Conservation (phyloP, 2,888 invertebrate genomes). For the Agriotes lineatus region DNA sequence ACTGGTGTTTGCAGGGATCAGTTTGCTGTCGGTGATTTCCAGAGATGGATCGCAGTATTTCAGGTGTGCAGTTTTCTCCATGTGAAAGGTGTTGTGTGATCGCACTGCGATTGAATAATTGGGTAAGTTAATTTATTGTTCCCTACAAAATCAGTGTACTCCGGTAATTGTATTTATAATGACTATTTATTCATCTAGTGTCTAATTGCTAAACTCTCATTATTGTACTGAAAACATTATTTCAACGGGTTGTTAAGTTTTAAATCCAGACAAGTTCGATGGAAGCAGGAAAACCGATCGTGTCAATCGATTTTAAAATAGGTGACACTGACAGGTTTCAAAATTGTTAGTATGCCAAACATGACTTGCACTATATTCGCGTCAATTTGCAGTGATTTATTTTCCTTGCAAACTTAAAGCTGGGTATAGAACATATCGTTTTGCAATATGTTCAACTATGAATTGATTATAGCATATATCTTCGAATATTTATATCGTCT, state of each 20-base stretch:
- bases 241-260: too few relatives aligned
- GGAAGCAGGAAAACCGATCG: background rate
- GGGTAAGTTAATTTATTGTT: too few relatives aligned
- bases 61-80: slow-evolving; percentile 25
- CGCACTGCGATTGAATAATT: too few relatives aligned
- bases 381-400: slow-evolving; percentile 17
- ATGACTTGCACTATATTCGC: slow-evolving; percentile 13
- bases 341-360: slow-evolving; percentile 12
- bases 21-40: slow-evolving; percentile 58
- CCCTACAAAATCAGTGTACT: too few relatives aligned
- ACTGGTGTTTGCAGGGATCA: slow-evolving; percentile 60
- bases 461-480: too few relatives aligned
- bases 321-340: slow-evolving; percentile 10
- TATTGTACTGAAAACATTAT: too few relatives aligned
- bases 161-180: too few relatives aligned
- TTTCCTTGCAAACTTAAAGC: background rate
- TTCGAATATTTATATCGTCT: too few relatives aligned
- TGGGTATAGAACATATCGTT: background rate
- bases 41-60: slow-evolving; percentile 39
- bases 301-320: slow-evolving; percentile 3
- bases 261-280: too few relatives aligned
- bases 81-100: background rate
- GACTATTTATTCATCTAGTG: too few relatives aligned
- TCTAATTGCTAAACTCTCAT: too few relatives aligned
- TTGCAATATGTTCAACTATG: too few relatives aligned